phyloP scores from a whole-genome alignment of 2,888 invertebrate species.

The Thelaira solivaga region DNA sequence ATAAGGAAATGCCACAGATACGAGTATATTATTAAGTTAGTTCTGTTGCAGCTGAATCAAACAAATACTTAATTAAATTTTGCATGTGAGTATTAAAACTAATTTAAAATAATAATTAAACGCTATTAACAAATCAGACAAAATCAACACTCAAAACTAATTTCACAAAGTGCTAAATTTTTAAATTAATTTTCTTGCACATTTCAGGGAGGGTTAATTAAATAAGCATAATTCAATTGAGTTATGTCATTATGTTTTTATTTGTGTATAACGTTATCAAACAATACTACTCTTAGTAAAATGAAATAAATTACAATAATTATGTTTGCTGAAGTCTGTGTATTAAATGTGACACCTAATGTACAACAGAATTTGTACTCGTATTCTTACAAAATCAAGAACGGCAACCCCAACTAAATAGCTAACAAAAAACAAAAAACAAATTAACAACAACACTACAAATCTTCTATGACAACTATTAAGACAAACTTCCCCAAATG shows the following conservation, averaged over 20 bases:
- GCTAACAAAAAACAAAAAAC: constrained; percentile 6
- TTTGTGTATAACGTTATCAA: not conserved
- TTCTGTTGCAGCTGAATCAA: no score
- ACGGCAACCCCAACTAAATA: not conserved
- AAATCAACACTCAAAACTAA: no score
- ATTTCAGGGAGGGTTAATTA: constrained; percentile 29
- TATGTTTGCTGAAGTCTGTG: constrained; percentile 36
- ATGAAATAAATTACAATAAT: constrained; percentile 53
- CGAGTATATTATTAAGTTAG: no score
- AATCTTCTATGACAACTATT: constrained; percentile 60
- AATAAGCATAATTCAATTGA: constrained; percentile 54
- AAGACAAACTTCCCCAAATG: constrained; percentile 52
- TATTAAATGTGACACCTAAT: constrained; percentile 47
- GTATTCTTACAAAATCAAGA: constrained; percentile 9
- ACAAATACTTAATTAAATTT: no score
- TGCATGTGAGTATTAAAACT: no score
- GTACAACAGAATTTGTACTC: constrained; percentile 51
- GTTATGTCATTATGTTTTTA: constrained; percentile 5
- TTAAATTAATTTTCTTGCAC: not conserved
- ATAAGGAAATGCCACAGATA: no score
- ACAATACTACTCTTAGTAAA: constrained; percentile 7
- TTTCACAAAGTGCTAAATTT: not conserved
- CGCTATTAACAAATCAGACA: no score
- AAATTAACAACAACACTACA: constrained; percentile 37
- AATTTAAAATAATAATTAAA: no score